Conservation (phyloP, 1,140 invertebrate species). For the Alviniconcha marisindica region DNA sequence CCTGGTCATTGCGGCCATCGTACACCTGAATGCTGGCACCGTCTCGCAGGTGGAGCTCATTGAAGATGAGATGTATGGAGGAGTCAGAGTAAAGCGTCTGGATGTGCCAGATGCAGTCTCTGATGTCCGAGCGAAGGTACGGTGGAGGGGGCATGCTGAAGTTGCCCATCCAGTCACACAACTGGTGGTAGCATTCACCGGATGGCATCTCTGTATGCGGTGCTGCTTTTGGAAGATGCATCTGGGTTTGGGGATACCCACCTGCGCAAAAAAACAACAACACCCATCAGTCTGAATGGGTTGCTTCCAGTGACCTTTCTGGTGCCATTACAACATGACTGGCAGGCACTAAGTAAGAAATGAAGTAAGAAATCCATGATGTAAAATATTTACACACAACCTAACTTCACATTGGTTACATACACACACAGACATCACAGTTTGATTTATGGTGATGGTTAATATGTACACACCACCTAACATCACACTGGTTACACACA, state of each 20-base stretch:
- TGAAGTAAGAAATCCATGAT: not conserved
- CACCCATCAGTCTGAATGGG: not conserved
- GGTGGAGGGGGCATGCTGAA: not conserved
- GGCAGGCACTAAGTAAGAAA: not conserved
- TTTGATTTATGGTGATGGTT: too few relatives aligned
- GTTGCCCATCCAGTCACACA: not conserved
- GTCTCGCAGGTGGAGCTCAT: not conserved
- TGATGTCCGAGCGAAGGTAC: not conserved
- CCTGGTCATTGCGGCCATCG: not conserved
- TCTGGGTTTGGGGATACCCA: not conserved
- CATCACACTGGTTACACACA: too few relatives aligned
- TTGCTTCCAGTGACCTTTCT: not conserved
- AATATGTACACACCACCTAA: too few relatives aligned
- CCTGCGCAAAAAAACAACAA: too few relatives aligned
- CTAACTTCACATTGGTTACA: too few relatives aligned
- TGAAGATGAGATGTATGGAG: not conserved
- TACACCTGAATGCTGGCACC: not conserved
- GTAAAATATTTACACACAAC: not conserved
- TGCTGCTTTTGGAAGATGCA: not conserved
- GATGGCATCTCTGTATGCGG: not conserved
- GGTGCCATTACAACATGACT: not conserved
- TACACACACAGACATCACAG: too few relatives aligned
- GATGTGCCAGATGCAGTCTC: conserved; percentile 13
- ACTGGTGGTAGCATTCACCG: conserved; percentile 7
- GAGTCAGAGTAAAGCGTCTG: not conserved